A percentile compares a stretch with the other conserved stretches of the same genome.
These are phyloP conservation scores for Pachyseris speciosa DNA, from an alignment of 64 coral and sea anemone genomes.

Conservation along the genomic window DNA sequence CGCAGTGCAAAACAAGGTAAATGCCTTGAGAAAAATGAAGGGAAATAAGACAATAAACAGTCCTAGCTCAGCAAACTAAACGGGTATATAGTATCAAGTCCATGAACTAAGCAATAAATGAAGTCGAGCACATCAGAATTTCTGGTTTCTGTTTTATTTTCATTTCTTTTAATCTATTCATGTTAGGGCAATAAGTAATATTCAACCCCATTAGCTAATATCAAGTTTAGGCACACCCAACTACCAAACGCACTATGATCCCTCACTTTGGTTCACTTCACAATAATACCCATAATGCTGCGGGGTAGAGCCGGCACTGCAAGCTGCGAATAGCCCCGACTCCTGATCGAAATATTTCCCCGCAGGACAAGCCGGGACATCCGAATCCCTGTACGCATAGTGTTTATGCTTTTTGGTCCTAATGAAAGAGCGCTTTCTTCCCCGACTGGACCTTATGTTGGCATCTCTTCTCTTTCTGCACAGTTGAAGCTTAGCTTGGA, in stretches of 20 bases:
- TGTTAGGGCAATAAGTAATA: not conserved
- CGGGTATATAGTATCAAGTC: not conserved
- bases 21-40: not conserved
- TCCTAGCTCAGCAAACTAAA: not conserved
- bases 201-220: not conserved
- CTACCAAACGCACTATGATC: not conserved
- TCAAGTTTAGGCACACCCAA: not conserved
- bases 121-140: not conserved
- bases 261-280: not conserved
- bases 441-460: not conserved
- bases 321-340: conserved; percentile 30
- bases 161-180: not conserved
- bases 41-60: not conserved
- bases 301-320: conserved; percentile 17
- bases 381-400: not conserved
- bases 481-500: conserved; percentile 54
- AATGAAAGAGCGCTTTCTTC: conserved; percentile 1
- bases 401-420: conserved; percentile 17
- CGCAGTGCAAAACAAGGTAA: not conserved
- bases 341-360: conserved; percentile 48
- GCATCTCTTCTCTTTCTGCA: conserved; percentile 42
- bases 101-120: not conserved
- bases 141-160: not conserved
- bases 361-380: not conserved
- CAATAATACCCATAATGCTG: conserved; percentile 54